phyloP scores from a whole-genome alignment of 1,140 invertebrate species.

The Drepana arcuata region DNA sequence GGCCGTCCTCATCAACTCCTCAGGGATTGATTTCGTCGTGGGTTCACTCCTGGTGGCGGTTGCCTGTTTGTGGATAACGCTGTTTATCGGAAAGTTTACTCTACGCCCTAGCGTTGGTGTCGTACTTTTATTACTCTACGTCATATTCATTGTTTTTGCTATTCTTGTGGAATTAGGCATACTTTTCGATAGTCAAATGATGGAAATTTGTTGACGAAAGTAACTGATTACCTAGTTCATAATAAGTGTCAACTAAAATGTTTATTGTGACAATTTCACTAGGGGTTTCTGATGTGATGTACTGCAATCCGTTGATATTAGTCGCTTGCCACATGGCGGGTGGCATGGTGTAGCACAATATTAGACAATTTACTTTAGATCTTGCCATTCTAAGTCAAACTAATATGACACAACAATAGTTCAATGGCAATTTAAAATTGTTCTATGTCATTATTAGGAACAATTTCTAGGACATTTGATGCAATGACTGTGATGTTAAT shows the following conservation, averaged over 20 bases:
- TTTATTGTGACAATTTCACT: too few relatives aligned
- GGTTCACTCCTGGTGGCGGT: slow-evolving; percentile 75
- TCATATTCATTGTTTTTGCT: slow-evolving; percentile 76
- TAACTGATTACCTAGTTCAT: neutral
- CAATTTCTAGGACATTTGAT: too few relatives aligned
- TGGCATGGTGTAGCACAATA: neutral
- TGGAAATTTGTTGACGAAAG: neutral
- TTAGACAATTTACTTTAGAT: too few relatives aligned
- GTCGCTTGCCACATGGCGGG: too few relatives aligned
- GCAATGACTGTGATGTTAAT: too few relatives aligned
- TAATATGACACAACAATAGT: too few relatives aligned
- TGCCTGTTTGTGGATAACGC: slow-evolving; percentile 71
- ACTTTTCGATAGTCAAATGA: slow-evolving; percentile 25
- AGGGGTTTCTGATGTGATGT: too few relatives aligned
- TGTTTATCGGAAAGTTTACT: slow-evolving; percentile 73
- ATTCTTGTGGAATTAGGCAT: slow-evolving; percentile 53
- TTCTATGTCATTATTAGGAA: too few relatives aligned
- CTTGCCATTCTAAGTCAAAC: too few relatives aligned
- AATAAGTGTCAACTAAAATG: too few relatives aligned
- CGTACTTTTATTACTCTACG: slow-evolving; percentile 74
- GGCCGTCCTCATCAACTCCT: slow-evolving; percentile 71
- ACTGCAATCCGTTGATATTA: too few relatives aligned
- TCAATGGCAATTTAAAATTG: too few relatives aligned
- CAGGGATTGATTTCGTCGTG: slow-evolving; percentile 77
- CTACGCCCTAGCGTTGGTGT: slow-evolving; percentile 74